A percentile compares a stretch with the other conserved stretches of the same genome.
phyloP scores from a whole-genome alignment of 2,888 invertebrate species.

The Hypomecis punctinalis region DNA sequence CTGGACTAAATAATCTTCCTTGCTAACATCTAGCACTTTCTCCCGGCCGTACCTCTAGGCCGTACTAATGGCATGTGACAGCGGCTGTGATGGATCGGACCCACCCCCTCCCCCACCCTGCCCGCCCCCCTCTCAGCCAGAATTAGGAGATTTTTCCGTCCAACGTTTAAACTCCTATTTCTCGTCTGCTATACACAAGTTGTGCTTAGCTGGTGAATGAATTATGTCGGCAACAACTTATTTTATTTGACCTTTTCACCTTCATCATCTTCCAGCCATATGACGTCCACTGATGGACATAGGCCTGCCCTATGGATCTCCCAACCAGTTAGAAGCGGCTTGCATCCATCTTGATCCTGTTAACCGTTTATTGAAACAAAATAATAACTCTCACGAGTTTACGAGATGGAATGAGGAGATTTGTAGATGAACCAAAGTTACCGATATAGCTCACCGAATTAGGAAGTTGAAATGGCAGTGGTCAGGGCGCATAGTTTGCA shows the following conservation, averaged over 20 bases:
- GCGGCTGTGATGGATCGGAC: conserved; percentile 78
- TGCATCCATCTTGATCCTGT: too few species aligned
- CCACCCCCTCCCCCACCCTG: conserved; percentile 41
- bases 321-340: too few species aligned
- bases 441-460: too few species aligned
- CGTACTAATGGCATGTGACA: conserved; percentile 83
- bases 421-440: too few species aligned
- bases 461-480: too few species aligned
- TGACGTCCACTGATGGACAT: too few species aligned
- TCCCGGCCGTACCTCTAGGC: conserved; percentile 57
- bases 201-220: conserved; percentile 15
- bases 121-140: conserved; percentile 39
- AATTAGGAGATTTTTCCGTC: conserved; percentile 63
- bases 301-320: too few species aligned
- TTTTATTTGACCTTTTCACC: too few species aligned
- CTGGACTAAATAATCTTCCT: background rate
- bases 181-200: conserved; percentile 37
- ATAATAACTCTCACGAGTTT: too few species aligned
- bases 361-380: background rate
- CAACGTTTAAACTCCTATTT: conserved; percentile 53
- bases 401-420: too few species aligned
- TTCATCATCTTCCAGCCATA: too few species aligned
- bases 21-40: conserved; percentile 45
- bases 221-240: background rate
- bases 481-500: too few species aligned